Percentiles rank a stretch among this genome's conserved stretches.
Conservation (phyloP, 64 coral and sea anemone genomes). For the Montipora sp. region DNA sequence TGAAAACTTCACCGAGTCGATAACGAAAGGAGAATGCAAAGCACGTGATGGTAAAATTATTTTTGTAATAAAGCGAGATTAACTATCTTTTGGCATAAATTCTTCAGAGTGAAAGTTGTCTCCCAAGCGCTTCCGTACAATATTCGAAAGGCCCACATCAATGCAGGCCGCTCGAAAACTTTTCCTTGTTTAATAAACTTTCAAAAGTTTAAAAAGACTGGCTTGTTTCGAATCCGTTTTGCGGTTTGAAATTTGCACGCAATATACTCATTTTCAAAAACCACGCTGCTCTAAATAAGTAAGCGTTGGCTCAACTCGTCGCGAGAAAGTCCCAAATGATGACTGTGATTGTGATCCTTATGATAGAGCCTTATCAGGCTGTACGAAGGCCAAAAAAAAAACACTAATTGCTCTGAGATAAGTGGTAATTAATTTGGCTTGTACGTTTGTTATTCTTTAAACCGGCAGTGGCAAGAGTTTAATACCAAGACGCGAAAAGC, state of each 20-base stretch:
- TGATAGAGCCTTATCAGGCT: too few species aligned
- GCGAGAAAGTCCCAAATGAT: too few species aligned
- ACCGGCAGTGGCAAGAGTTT: not conserved
- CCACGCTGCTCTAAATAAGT: not conserved
- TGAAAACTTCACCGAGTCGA: not conserved
- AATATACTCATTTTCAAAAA: not conserved
- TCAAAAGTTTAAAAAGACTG: not conserved
- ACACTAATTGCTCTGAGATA: not conserved
- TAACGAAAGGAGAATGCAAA: not conserved
- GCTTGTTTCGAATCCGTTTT: slow-evolving; percentile 18
- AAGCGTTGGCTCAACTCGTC: too few species aligned
- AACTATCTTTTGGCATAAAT: slow-evolving; percentile 16
- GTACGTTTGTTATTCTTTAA: slow-evolving; percentile 16
- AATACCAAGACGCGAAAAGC: not conserved
- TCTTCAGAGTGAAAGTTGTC: not conserved
- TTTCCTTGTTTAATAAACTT: slow-evolving; percentile 34
- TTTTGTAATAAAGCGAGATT: not conserved
- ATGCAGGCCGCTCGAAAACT: not conserved
- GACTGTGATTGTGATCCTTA: too few species aligned
- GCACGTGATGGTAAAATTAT: not conserved
- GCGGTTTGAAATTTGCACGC: slow-evolving; percentile 26
- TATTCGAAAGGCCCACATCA: not conserved
- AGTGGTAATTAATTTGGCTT: not conserved
- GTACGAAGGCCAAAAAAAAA: not conserved
- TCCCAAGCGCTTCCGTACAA: slow-evolving; percentile 10